Evolutionary conservation across 2,113 vertebrate species (phyloP), one percentile per base, ranked within the genome.

Genomic region (Acrocephalus arundinaceus): DNA sequence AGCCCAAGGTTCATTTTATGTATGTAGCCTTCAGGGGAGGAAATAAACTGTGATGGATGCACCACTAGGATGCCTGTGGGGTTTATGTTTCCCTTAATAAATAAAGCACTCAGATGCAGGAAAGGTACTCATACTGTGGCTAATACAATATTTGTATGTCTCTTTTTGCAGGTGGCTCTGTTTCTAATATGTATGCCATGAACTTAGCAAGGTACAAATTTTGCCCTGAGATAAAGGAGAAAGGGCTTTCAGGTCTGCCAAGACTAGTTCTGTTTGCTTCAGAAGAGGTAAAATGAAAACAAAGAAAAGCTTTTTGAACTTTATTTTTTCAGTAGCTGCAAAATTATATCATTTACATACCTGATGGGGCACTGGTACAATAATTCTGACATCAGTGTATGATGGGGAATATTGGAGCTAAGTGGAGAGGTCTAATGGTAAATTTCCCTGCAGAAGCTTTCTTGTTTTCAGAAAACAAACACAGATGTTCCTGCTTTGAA

Each of bases 171-270:
- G 98, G 98, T 90, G 98, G 98, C 43, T 99, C 98, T 25, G 95
- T 99, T 95, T 99, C 98, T 81, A 99, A 99, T 91, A 99, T 99
- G 98, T 99, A 98, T 54, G 98, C 97, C 37, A 97, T 99, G 92
- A 99, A 99, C 73, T 94, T 99, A 77, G 98, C 98, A 82, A 97
- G 98, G 91, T 99, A 98, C 92, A 98, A 87, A 63, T 97, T 97
- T 87, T 98, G 96, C 62, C 98, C 98, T n/a, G 97, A 98, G 24
- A 96, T 99, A 76, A 99, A 99, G 87, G 98, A 98, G 94, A 96
- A 97, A 45, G 99, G 99, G 3, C 97, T 99, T 67, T 98, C 97
- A 31, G 97, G 97, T 52, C 91, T 97, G 86, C 98, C 98, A 49
- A 98, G 98, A 66, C 97, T 99, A 65, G 98, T 98, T 62, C 91